Conservation (phyloP, 2,797 vertebrate genomes). For the Pogoniulus pusillus region DNA sequence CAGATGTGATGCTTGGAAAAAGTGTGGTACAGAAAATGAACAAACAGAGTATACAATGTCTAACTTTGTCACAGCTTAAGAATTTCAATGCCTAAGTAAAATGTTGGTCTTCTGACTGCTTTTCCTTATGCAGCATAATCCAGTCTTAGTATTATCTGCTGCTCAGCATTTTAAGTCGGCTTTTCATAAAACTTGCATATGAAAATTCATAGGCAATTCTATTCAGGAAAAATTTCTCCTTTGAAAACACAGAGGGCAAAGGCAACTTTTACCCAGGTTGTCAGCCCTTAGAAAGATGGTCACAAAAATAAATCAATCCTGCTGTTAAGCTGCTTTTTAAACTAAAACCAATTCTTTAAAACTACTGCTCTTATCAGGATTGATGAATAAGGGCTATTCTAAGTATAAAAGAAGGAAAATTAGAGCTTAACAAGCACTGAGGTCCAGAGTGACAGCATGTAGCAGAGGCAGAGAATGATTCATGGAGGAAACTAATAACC, state of each 20-base stretch:
- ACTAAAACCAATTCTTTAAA: not conserved
- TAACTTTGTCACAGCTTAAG: not conserved
- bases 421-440: not conserved
- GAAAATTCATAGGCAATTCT: slow-evolving; percentile 16
- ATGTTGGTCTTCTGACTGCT: not conserved
- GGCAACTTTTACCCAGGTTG: not conserved
- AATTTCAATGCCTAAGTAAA: not conserved
- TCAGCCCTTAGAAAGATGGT: not conserved
- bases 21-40: not conserved
- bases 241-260: slow-evolving; percentile 9
- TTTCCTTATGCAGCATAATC: not conserved
- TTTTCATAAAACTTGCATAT: slow-evolving; percentile 5
- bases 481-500: not conserved
- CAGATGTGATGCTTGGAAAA: not conserved
- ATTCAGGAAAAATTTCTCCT: not conserved
- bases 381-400: not conserved
- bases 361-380: not conserved
- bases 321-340: not conserved
- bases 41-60: not conserved
- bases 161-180: slow-evolving; percentile 13
- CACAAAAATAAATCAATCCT: not conserved
- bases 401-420: not conserved
- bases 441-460: not conserved
- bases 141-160: not conserved
- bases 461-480: not conserved